Evolutionary conservation across 2,797 vertebrate species (phyloP), one percentile per base, ranked within the genome.

Genomic region (Sternotherus odoratus): DNA sequence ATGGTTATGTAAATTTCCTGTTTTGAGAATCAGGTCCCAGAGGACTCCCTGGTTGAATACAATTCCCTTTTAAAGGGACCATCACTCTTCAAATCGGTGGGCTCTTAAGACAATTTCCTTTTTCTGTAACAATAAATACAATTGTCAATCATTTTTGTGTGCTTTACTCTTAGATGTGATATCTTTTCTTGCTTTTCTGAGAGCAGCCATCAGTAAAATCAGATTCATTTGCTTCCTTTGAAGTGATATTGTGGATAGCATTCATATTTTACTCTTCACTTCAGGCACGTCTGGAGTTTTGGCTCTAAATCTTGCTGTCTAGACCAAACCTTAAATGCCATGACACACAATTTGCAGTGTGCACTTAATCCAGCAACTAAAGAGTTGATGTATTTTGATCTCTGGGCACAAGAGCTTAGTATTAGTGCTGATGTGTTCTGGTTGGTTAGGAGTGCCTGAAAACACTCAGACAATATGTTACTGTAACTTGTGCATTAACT

Each of bases 11-110:
- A 95, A 97, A 96, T 94, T 4, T 10, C 12, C 24, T 84, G n/a
- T 94, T 94, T 94, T 90, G 80, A 91, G 82, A 96, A 86, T 78
- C 82, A 91, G 12, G 51, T 88, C 96, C 89, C 94, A 83, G 87
- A 84, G 84, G 94, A 91, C 89, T 83, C 77, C 53, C 72, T 78
- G 94, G 72, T 86, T 91, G 91, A 97, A 96, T 93, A 85, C 56
- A 95, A 93, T 95, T 96, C 93, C 82, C 24, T 30, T 93, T 80
- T 95, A 91, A 95, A 96, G 91, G 92, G 85, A 96, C 88, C 90
- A 90, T 92, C 80, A 43, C 36, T 39, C 82, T 94, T 87, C 94
- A 93, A 94, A 91, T 77, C 77, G 85, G 72, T 79, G 74, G 57
- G 83, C 24, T 96, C 85, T 87, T 89, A 77, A 89, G 77, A 91